phyloP scores from a whole-genome alignment of 1,140 invertebrate species.

The Phenacoccus solenopsis region DNA sequence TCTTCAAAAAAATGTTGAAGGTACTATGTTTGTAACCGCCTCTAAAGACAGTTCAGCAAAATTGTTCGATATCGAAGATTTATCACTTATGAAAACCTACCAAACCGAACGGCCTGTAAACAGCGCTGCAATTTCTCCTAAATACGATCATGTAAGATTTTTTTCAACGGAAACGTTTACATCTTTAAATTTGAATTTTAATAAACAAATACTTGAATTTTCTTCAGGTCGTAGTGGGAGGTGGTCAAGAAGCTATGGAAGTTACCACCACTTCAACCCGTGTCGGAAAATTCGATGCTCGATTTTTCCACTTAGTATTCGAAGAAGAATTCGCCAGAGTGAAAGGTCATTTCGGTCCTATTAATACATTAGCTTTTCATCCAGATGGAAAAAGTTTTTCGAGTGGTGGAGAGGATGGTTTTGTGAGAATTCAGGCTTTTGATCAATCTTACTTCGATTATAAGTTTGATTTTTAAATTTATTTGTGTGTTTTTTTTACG shows the following conservation, averaged over 20 bases:
- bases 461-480: slow-evolving; percentile 72
- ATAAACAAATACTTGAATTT: slow-evolving; percentile 20
- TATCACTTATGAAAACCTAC: slow-evolving; percentile 82
- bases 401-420: slow-evolving; percentile 98
- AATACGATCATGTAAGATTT: slow-evolving; percentile 65
- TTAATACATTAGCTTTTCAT: slow-evolving; percentile 96
- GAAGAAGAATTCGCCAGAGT: slow-evolving; percentile 98
- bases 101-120: slow-evolving; percentile 94
- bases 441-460: slow-evolving; percentile 95
- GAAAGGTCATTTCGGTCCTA: slow-evolving; percentile 99
- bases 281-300: slow-evolving; percentile 94
- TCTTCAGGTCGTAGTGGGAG: slow-evolving; percentile 82
- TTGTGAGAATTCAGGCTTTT: slow-evolving; percentile 89
- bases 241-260: slow-evolving; percentile 97
- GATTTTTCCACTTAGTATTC: slow-evolving; percentile 97
- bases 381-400: slow-evolving; percentile 95
- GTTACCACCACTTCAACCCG: slow-evolving; percentile 94
- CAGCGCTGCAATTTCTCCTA: slow-evolving; percentile 89
- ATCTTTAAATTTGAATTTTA: neutral
- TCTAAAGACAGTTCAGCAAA: slow-evolving; percentile 90
- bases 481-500: neutral
- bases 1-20: slow-evolving; percentile 86
- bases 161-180: slow-evolving; percentile 8
- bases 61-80: slow-evolving; percentile 74
- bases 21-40: slow-evolving; percentile 91